Evolutionary conservation across 2,797 vertebrate genomes (phyloP).

Genomic region (Rhodeus uyekii): DNA sequence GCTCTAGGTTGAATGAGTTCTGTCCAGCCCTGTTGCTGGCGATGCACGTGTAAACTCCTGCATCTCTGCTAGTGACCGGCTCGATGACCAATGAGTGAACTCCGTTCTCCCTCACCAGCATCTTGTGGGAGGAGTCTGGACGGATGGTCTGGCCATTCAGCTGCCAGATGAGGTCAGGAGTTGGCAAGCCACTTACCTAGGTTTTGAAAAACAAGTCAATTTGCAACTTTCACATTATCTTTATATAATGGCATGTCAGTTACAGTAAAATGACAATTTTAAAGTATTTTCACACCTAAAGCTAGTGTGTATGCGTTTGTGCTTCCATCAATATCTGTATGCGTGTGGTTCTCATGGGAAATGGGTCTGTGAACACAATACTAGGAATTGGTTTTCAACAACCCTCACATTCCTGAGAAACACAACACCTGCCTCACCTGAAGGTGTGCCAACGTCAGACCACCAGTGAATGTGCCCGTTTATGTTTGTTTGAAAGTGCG

Average conservation of each 20-base stretch:
- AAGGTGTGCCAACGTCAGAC: conserved; percentile 47
- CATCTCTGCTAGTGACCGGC: conserved; percentile 89
- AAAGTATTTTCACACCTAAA: not conserved
- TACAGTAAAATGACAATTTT: not conserved
- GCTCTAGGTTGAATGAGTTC: conserved; percentile 97
- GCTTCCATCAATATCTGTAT: not conserved
- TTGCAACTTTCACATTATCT: not conserved
- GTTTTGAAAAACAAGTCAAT: not conserved
- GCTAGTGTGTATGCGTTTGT: conserved; percentile 40
- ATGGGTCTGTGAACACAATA: conserved; percentile 40
- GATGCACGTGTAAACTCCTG: conserved; percentile 93
- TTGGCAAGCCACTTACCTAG: conserved; percentile 95
- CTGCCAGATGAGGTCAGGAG: conserved; percentile 95
- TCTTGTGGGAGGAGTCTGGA: conserved; percentile 92
- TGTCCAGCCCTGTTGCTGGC: conserved; percentile 96
- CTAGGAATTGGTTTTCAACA: conserved; percentile 38
- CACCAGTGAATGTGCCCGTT: conserved; percentile 48
- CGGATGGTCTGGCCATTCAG: conserved; percentile 90
- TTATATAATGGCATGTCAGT: not conserved
- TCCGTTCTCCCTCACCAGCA: conserved; percentile 96
- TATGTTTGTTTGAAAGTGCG: not conserved
- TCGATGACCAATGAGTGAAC: conserved; percentile 98
- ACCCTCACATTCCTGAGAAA: conserved; percentile 54
- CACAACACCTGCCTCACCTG: conserved; percentile 54
- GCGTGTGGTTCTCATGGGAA: conserved; percentile 61